Conservation (phyloP, 2,888 invertebrate genomes). For the Deilephila porcellus region DNA sequence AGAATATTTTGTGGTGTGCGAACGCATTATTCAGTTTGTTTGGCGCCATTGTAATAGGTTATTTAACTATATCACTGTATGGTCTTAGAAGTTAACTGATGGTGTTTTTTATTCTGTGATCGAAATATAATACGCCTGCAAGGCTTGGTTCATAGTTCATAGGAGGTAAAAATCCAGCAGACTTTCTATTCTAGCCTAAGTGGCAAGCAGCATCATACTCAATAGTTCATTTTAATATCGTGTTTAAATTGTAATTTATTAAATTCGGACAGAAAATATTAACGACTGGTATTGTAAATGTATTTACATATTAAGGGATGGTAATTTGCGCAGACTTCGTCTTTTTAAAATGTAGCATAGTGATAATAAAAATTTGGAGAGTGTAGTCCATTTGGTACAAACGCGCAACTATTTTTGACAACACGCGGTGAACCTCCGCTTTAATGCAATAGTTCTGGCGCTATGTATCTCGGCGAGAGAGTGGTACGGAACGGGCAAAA, state of each 20-base stretch:
- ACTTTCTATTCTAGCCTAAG: constrained; percentile 30
- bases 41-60: neutral
- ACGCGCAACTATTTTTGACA: constrained; percentile 45
- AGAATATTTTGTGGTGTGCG: neutral
- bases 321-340: constrained; percentile 32
- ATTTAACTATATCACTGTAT: neutral
- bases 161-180: neutral
- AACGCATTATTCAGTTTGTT: neutral
- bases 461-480: constrained; percentile 72
- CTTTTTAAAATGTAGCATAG: constrained; percentile 24
- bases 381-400: constrained; percentile 3
- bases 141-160: constrained; percentile 48
- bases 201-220: constrained; percentile 36
- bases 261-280: constrained; percentile 50
- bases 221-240: constrained; percentile 36
- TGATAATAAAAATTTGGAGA: constrained; percentile 27
- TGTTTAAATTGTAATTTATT: constrained; percentile 45
- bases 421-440: constrained; percentile 56
- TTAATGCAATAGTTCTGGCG: constrained; percentile 65
- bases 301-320: constrained; percentile 32
- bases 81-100: constrained; percentile 27
- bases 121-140: constrained; percentile 66
- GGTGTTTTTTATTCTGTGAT: constrained; percentile 72
- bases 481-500: constrained; percentile 65
- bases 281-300: constrained; percentile 60